Evolutionary conservation across 1,140 invertebrate species (phyloP).

Genomic region (Pogonomyrmex barbatus): DNA sequence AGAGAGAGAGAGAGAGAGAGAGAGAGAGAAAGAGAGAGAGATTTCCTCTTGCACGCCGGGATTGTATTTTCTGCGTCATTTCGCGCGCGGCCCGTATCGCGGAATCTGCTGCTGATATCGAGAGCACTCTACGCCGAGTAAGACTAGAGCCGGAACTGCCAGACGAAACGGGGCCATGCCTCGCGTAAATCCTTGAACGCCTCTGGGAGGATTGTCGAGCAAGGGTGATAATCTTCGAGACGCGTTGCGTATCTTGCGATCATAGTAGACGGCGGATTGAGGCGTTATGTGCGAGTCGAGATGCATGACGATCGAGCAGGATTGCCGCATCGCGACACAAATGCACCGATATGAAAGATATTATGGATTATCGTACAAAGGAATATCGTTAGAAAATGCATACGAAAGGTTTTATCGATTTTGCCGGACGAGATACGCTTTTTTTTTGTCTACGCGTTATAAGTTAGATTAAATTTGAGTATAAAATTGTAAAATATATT

Average conservation of each 20-base stretch:
- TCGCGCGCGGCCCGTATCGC: constrained; percentile 35
- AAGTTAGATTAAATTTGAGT: neutral
- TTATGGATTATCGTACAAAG: neutral
- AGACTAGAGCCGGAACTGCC: constrained; percentile 50
- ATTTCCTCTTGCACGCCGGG: constrained; percentile 4
- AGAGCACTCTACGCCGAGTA: constrained; percentile 45
- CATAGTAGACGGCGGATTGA: neutral
- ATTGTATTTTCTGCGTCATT: constrained; percentile 56
- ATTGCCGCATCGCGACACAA: neutral
- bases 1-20: neutral
- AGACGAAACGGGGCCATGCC: constrained; percentile 40
- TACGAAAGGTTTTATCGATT: neutral
- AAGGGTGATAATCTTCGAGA: constrained; percentile 55
- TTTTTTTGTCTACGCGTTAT: neutral
- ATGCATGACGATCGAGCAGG: neutral
- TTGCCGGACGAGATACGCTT: neutral
- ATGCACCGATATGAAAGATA: neutral
- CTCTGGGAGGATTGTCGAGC: constrained; percentile 44
- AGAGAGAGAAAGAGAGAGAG: neutral
- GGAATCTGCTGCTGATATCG: constrained; percentile 41
- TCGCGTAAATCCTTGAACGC: constrained; percentile 46
- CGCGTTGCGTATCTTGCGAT: constrained; percentile 9
- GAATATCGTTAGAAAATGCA: neutral
- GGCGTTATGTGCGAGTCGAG: neutral
- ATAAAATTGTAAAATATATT: constrained; percentile 6